These are phyloP conservation scores for Nebria salina DNA, from an alignment of 2,888 invertebrate genomes.

Conservation along the genomic window DNA sequence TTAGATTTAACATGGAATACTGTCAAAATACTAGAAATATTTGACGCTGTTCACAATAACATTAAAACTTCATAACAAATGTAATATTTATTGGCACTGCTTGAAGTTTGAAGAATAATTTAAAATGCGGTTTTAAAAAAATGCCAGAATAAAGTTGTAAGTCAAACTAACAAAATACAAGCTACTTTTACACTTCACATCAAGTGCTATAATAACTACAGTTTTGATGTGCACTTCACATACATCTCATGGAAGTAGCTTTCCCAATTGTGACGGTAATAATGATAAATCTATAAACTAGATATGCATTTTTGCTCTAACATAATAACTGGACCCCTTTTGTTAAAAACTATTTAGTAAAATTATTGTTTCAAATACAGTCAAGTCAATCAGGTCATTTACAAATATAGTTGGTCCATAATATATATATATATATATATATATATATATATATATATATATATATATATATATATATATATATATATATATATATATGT, in stretches of 20 bases:
- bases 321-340: not conserved
- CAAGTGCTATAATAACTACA: too few species aligned
- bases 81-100: not conserved
- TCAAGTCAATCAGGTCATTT: not conserved
- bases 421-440: not conserved
- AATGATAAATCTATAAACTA: not conserved
- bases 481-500: too few species aligned
- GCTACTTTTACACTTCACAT: too few species aligned
- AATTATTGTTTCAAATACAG: not conserved
- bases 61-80: slow-evolving; percentile 13
- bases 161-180: too few species aligned
- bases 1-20: slow-evolving; percentile 41
- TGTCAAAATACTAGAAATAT: slow-evolving; percentile 22
- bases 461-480: too few species aligned
- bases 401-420: not conserved
- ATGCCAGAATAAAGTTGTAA: too few species aligned
- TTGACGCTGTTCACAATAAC: slow-evolving; percentile 26
- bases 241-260: too few species aligned
- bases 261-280: not conserved
- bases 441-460: not conserved
- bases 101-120: not conserved
- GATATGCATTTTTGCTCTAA: not conserved
- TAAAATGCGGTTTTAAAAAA: not conserved
- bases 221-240: too few species aligned
- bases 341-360: not conserved